Evolutionary conservation across 1,140 invertebrate species (phyloP).

Genomic region (Diachasmimorpha longicaudata): DNA sequence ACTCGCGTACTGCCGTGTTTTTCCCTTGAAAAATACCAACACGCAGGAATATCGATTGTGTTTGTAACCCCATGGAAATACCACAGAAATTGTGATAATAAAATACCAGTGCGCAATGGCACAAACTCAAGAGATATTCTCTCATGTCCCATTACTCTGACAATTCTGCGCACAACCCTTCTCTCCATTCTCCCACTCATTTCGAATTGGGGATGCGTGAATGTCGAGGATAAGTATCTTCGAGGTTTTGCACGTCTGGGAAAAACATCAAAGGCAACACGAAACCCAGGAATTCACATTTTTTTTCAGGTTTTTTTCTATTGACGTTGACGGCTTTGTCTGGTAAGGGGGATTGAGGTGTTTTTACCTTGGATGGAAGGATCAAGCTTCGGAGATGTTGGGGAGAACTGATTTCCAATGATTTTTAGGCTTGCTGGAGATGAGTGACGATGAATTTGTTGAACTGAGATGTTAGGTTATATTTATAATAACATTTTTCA

Average conservation of each 20-base stretch:
- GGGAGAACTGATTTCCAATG: no score
- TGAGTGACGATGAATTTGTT: no score
- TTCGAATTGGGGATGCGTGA: not conserved
- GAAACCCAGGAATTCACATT: not conserved
- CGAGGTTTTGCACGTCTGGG: not conserved
- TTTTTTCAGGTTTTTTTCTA: not conserved
- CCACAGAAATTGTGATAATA: not conserved
- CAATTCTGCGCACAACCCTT: not conserved
- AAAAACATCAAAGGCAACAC: not conserved
- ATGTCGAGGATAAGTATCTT: not conserved
- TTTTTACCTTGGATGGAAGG: no score
- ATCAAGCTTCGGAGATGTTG: no score
- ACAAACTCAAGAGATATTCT: not conserved
- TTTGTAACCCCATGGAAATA: not conserved
- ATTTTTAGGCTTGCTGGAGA: no score
- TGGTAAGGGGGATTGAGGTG: no score
- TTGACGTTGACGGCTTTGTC: no score
- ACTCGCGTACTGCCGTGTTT: not conserved
- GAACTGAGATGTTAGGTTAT: no score
- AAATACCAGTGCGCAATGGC: conserved; percentile 3
- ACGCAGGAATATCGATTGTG: conserved; percentile 2
- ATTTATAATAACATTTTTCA: no score
- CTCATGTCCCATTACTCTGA: not conserved
- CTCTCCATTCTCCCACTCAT: not conserved
- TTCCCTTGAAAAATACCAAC: not conserved